Conservation (phyloP, 1,140 invertebrate genomes). For the Druon quercuslanigerum region DNA sequence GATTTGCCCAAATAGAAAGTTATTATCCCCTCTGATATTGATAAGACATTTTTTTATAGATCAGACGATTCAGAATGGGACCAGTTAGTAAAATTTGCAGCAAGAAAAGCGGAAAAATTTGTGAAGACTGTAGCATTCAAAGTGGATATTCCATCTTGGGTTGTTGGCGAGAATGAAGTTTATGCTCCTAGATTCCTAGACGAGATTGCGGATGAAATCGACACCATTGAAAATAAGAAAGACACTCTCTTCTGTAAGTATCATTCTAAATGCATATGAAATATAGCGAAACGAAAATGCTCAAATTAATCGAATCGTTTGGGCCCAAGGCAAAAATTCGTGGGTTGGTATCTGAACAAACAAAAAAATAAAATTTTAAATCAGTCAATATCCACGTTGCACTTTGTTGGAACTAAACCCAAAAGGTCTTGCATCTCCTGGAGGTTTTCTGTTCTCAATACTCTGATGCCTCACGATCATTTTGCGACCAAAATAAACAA, state of each 20-base stretch:
- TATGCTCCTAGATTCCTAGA: constrained; percentile 87
- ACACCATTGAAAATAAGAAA: constrained; percentile 87
- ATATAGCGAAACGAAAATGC: too few species aligned
- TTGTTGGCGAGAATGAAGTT: constrained; percentile 80
- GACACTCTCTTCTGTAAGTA: constrained; percentile 86
- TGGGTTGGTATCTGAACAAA: too few species aligned
- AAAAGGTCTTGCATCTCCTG: too few species aligned
- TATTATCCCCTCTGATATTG: background rate
- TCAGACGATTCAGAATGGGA: constrained; percentile 87
- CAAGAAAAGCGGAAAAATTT: constrained; percentile 81
- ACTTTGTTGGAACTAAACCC: too few species aligned
- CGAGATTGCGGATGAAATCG: constrained; percentile 87
- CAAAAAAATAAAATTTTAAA: too few species aligned
- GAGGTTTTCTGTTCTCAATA: too few species aligned
- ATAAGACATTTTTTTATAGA: constrained; percentile 52
- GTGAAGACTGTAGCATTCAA: constrained; percentile 86
- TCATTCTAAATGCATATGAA: background rate
- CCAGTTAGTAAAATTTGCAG: constrained; percentile 83
- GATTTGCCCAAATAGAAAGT: too few species aligned
- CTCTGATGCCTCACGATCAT: too few species aligned
- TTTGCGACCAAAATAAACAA: too few species aligned
- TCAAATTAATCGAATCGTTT: too few species aligned
- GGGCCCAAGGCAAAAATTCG: too few species aligned
- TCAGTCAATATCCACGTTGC: too few species aligned
- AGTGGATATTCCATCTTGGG: constrained; percentile 81